Percentiles rank a stretch among this genome's conserved stretches.
Conservation (phyloP, 2,113 vertebrate species). For the Hepsetus odoe region DNA sequence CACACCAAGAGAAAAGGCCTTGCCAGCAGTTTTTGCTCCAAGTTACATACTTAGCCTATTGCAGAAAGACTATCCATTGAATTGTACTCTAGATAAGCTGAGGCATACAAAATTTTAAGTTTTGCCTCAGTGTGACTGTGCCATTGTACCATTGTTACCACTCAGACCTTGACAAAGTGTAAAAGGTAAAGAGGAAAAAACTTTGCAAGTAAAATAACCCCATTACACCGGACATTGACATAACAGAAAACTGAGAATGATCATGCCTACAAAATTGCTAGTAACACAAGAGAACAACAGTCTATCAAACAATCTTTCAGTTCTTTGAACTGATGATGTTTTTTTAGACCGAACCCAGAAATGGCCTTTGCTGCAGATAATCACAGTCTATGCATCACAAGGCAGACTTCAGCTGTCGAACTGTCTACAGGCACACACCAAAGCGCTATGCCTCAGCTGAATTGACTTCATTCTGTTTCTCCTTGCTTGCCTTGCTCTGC, state of each 20-base stretch:
- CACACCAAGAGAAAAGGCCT: background rate
- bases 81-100: background rate
- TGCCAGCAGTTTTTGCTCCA: constrained; percentile 3
- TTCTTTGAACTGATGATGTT: constrained; percentile 9
- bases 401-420: background rate
- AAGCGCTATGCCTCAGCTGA: background rate
- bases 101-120: background rate
- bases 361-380: background rate
- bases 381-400: constrained; percentile 16
- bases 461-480: constrained; percentile 8
- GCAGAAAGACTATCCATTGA: too few species aligned
- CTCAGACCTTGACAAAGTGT: background rate
- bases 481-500: background rate
- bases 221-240: background rate
- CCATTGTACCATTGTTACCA: too few species aligned
- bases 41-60: background rate
- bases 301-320: background rate
- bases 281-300: background rate
- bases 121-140: background rate
- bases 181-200: background rate
- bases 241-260: background rate
- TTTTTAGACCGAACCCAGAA: constrained; percentile 22
- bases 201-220: background rate
- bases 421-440: background rate
- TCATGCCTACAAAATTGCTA: background rate